Base-by-base conservation (phyloP, 2,888 invertebrate species). In the Agrypnus murinus region DNA sequence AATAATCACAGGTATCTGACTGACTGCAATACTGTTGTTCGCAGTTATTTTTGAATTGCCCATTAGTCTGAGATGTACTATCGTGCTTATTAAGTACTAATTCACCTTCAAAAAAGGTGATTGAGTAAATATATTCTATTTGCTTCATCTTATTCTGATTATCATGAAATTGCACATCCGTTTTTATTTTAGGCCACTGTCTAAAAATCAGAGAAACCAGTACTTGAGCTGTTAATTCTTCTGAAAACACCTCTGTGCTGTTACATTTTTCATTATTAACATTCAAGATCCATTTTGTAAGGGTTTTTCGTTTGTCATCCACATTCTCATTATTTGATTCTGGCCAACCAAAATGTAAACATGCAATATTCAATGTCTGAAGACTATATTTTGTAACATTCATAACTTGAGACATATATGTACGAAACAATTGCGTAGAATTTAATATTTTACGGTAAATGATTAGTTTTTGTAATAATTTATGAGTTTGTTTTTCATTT, bases 381-480 rank as follows among this genome's bases (percentile, higher is more conserved):
- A 87, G 72, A 74, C 85, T 87, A 40, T 81, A 75, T 8, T 78
- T 60, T 10, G 84, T 84, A 73, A 85, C 82, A 40, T 80, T 81
- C 31, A 86, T 80, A 3, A 83, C 81, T 65, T 85, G 84, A 1
- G 85, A 84, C 2, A 83, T 75, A 59, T 86, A 88, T 3, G 85
- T 81, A 71, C 84, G 83, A 1, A 87, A 75, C 17, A 88, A 77
- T 10, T 75, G 76, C 46, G 83, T 82, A 2, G 81, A 70, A 74
- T 85, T 82, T 3, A 81, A 76, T 14, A 81, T 74, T 72, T 84
- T 82, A 46, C 82, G 78, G 59, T 80, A 72, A 7, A 71, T 71
- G 40, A 88, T 82, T 10, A 88, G 78, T 7, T 81, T 80, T 71
- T 86, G 85, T 0, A 88, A 75, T 7, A 89, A 80, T 25, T 77